A percentile compares a stretch with the other conserved stretches of the same genome.
Conservation (phyloP, 2,113 vertebrate species). For the Neolamprologus longior region DNA sequence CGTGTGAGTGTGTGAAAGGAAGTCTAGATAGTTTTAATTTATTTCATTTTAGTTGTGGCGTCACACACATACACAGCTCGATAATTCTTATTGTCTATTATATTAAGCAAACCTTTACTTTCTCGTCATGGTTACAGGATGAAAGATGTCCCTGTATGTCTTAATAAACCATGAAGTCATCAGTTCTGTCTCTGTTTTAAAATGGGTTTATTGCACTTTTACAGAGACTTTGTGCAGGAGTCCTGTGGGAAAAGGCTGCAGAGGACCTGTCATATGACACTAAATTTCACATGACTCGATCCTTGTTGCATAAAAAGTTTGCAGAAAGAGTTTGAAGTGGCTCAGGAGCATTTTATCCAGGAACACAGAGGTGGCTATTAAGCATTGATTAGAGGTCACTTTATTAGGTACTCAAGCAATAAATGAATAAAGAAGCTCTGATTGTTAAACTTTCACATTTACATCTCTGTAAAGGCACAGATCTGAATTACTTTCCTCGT, state of each 20-base stretch:
- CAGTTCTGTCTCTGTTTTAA: neutral
- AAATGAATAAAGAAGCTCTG: neutral
- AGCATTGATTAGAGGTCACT: neutral
- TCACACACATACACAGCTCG: neutral
- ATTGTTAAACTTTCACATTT: neutral
- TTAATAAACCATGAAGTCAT: neutral
- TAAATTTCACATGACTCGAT: neutral
- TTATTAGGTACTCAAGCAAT: neutral
- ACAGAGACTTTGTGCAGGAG: neutral
- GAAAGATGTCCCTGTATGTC: neutral
- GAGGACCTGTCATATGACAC: neutral
- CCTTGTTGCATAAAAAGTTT: neutral
- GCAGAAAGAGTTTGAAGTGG: neutral
- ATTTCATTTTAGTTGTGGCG: neutral
- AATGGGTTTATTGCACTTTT: neutral
- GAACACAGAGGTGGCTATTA: neutral
- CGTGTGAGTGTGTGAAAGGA: neutral
- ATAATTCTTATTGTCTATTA: neutral
- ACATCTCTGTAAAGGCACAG: neutral
- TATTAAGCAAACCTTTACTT: neutral
- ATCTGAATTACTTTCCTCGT: neutral
- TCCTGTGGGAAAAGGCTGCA: neutral
- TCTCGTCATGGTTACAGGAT: neutral
- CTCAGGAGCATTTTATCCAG: neutral
- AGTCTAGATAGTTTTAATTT: neutral